A percentile compares a stretch with the other conserved stretches of the same genome.
These are phyloP conservation scores for Muscicapa striata DNA, from an alignment of 2,797 vertebrate genomes.

Conservation along the genomic window DNA sequence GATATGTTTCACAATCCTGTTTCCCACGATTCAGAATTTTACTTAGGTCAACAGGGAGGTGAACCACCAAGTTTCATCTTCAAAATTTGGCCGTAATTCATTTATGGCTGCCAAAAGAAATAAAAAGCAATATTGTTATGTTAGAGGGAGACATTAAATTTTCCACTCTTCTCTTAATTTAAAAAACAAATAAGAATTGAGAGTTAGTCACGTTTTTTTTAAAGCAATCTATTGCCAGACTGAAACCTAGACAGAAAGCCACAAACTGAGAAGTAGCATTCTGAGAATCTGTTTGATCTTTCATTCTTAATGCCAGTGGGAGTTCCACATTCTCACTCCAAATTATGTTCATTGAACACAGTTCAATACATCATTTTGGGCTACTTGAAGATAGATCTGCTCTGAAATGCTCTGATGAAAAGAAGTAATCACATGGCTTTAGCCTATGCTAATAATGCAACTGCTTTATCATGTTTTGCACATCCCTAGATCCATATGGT, in stretches of 20 bases:
- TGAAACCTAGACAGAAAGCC: background rate
- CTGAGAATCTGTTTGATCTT: background rate
- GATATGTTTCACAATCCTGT: background rate
- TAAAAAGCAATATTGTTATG: background rate
- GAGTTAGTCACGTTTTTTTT: background rate
- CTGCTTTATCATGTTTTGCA: background rate
- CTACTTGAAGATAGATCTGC: background rate
- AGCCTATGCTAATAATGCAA: accelerated
- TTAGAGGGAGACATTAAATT: background rate
- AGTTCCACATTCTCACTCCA: background rate
- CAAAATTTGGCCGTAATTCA: background rate
- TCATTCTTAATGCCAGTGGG: background rate
- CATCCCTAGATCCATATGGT: background rate
- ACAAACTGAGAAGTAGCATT: background rate
- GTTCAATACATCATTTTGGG: background rate
- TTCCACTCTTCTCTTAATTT: background rate
- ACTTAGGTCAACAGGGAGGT: background rate
- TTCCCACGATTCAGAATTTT: background rate
- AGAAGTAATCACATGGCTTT: background rate
- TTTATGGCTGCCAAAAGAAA: background rate
- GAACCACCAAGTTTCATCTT: background rate
- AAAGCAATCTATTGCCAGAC: background rate
- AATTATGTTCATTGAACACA: background rate
- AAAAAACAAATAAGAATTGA: background rate
- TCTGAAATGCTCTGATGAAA: background rate